These are phyloP conservation scores for Halcyon leucocephala DNA, from an alignment of 2,797 vertebrate species.

Conservation along the genomic window DNA sequence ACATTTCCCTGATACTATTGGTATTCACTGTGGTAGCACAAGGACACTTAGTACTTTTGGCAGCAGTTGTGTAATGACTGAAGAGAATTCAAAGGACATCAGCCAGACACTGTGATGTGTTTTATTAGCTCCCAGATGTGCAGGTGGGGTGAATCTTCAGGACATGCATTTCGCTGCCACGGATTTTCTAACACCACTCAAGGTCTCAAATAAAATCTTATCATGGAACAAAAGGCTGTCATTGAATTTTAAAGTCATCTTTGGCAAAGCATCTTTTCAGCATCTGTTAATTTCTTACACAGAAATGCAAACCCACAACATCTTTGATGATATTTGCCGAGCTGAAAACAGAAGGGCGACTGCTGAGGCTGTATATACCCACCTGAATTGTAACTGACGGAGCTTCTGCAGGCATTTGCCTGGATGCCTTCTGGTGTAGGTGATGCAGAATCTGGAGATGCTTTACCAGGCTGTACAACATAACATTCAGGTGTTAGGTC, in stretches of 20 bases:
- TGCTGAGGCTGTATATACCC: not conserved
- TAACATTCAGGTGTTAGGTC: not conserved
- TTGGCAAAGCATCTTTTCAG: not conserved
- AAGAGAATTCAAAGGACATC: constrained; percentile 52
- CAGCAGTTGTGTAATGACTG: constrained; percentile 57
- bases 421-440: not conserved
- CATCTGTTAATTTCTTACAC: not conserved
- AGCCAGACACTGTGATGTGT: constrained; percentile 50
- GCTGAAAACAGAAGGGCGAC: constrained; percentile 17
- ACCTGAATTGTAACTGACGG: not conserved
- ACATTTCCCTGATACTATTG: not conserved
- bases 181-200: not conserved
- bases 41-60: constrained; percentile 57
- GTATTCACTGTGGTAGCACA: constrained; percentile 41
- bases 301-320: not conserved
- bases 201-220: constrained; percentile 30
- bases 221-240: constrained; percentile 7
- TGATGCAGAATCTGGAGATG: not conserved
- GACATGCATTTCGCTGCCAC: not conserved
- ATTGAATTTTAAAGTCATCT: not conserved
- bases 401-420: not conserved
- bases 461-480: not conserved
- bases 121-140: constrained; percentile 72
- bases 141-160: constrained; percentile 58
- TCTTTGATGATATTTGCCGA: constrained; percentile 24